Conservation (phyloP, 2,888 invertebrate genomes). For the Synergus laeviventris region DNA sequence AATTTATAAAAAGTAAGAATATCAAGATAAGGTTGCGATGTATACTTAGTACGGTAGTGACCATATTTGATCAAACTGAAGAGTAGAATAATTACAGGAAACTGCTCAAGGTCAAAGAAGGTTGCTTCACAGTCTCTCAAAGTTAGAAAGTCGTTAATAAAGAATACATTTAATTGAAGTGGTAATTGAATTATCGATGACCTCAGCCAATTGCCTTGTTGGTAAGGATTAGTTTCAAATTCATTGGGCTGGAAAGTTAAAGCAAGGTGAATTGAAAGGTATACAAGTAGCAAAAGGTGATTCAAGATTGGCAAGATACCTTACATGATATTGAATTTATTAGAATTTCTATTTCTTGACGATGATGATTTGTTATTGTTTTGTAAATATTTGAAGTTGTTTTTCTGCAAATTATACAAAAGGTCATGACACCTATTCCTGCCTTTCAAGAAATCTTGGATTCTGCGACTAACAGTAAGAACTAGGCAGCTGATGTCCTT, state of each 20-base stretch:
- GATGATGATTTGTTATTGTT: too few species aligned
- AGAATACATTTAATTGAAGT: constrained; percentile 17
- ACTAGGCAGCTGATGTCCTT: neutral
- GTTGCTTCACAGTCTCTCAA: constrained; percentile 25
- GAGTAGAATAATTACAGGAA: neutral
- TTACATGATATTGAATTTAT: too few species aligned
- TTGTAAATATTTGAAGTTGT: too few species aligned
- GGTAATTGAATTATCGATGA: constrained; percentile 20
- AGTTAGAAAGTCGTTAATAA: constrained; percentile 32
- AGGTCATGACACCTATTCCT: too few species aligned
- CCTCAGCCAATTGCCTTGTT: constrained; percentile 1
- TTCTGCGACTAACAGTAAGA: neutral
- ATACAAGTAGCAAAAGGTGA: neutral
- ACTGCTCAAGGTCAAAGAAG: constrained; percentile 12
- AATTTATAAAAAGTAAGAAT: neutral
- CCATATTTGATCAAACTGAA: neutral
- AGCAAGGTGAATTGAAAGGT: neutral
- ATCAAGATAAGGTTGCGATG: neutral
- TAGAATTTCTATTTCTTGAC: too few species aligned
- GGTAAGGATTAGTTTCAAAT: neutral
- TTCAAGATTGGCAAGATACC: neutral
- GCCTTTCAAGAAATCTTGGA: neutral
- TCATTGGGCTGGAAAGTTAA: neutral
- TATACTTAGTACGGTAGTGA: too few species aligned
- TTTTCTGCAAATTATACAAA: too few species aligned